Base-by-base conservation (phyloP, 1,140 invertebrate species). In the Temnothorax curvispinosus region DNA sequence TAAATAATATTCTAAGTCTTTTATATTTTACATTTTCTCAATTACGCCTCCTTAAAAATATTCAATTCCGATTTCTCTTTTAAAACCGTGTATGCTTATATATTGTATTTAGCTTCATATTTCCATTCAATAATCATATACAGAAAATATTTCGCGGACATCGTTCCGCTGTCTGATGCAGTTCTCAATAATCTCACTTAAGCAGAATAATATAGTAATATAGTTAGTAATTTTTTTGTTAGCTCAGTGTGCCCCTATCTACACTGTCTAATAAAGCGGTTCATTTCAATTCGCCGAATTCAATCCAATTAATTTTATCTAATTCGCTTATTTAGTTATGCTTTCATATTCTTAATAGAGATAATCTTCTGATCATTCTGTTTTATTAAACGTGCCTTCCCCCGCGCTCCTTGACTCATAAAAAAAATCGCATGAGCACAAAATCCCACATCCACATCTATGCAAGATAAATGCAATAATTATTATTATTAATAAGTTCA, bases 271-370 rank as follows among this genome's bases (percentile, higher is more conserved):
- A 77, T 77, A 32, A 44, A 64, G 27, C 8, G 27, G 2, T 64
- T 44, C 0, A 44, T 77, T 32, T 38, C 15, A 77, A 64, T 77
- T 60, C 54, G n/a, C 13, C 52, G 52, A 58, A 75, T 58, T 76
- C 54, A 77, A 77, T 77, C 15, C 41, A n/a, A 64, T 64, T 77
- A 44, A 77, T 77, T 77, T 77, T 18, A 64, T 35, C 44, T 64
- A 64, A 64, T 62, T 27, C 38, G 35, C n/a, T 47, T 77, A 64
- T 64, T 77, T 58, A 60, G 18, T 77, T 44, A 77, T 44, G 11
- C 41, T 64, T 64, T 64, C 41, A 44, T 21, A 41, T 47, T 77
- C 15, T 15, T 77, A 8, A 44, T 62, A 32, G 15, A 47, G 38
- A 15, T 47, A 27, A n/a, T 13, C 11, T 18, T 27, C 11, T 32